phyloP scores from a whole-genome alignment of 2,113 vertebrate species.

The Phalacrocorax aristotelis region DNA sequence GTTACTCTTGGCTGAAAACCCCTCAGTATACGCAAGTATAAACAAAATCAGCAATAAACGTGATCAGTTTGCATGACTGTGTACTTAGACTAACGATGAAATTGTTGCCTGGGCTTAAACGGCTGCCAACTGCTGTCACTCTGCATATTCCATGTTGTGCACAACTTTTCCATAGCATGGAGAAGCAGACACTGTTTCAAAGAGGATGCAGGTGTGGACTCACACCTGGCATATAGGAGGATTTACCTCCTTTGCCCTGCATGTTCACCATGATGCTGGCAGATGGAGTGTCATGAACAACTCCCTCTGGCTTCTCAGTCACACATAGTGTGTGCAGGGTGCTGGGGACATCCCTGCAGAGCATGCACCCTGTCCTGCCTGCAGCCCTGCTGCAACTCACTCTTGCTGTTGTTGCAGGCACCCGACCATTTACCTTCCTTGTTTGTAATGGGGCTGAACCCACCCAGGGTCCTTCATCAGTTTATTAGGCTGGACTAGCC shows the following conservation, averaged over 20 bases:
- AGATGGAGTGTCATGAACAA: background rate
- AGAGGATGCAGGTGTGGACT: slow-evolving; percentile 41
- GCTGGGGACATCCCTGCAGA: background rate
- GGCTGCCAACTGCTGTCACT: slow-evolving; percentile 40
- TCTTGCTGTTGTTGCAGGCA: background rate
- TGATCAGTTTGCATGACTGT: slow-evolving; percentile 46
- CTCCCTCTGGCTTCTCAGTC: background rate
- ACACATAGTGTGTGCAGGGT: fast-evolving
- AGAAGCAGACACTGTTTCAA: background rate
- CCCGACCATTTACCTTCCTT: background rate
- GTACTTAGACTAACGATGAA: slow-evolving; percentile 44
- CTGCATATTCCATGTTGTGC: background rate
- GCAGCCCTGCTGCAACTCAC: background rate
- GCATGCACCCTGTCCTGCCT: background rate
- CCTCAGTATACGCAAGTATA: slow-evolving; percentile 7
- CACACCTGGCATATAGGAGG: background rate
- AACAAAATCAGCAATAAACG: slow-evolving; percentile 65
- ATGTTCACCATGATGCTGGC: background rate
- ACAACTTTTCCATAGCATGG: background rate
- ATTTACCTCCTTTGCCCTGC: background rate
- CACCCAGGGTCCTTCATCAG: background rate
- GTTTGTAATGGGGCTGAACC: background rate
- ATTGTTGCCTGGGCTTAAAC: slow-evolving; percentile 31
- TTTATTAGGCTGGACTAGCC: background rate
- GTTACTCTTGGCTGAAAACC: slow-evolving; percentile 63